Conservation (phyloP, 1,140 invertebrate species). For the Aleiodes sp. region DNA sequence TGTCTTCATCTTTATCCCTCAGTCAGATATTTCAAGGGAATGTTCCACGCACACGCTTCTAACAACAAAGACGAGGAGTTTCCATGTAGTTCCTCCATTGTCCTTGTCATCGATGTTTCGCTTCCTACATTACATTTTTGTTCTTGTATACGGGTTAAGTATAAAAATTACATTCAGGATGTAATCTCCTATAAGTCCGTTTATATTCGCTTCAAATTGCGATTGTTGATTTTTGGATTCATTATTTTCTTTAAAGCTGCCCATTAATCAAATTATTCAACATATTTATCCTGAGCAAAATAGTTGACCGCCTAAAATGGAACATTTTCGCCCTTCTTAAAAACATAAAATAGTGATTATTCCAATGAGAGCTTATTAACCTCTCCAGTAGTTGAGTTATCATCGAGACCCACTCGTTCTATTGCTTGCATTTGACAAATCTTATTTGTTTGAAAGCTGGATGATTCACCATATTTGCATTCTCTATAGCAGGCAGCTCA, state of each 20-base stretch:
- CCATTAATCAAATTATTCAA: too few species aligned
- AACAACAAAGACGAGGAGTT: not conserved
- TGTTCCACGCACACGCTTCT: conserved; percentile 36
- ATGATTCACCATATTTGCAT: too few species aligned
- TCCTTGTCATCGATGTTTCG: not conserved
- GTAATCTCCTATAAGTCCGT: not conserved
- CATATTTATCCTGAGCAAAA: too few species aligned
- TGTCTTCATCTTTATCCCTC: conserved; percentile 32
- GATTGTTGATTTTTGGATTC: not conserved
- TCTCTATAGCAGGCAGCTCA: too few species aligned
- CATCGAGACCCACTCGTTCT: too few species aligned
- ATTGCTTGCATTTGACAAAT: too few species aligned
- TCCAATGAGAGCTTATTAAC: too few species aligned
- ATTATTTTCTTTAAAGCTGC: not conserved
- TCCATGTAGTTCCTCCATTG: not conserved
- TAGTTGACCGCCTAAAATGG: too few species aligned
- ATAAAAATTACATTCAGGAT: not conserved
- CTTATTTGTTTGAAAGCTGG: too few species aligned
- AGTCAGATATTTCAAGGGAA: conserved; percentile 53
- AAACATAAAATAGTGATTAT: too few species aligned
- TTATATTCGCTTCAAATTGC: not conserved
- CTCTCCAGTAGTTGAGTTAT: too few species aligned
- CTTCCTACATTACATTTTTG: conserved; percentile 14
- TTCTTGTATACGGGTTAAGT: not conserved
- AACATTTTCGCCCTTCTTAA: too few species aligned